Conservation (phyloP, 2,888 invertebrate genomes). For the Cistogaster globosa region DNA sequence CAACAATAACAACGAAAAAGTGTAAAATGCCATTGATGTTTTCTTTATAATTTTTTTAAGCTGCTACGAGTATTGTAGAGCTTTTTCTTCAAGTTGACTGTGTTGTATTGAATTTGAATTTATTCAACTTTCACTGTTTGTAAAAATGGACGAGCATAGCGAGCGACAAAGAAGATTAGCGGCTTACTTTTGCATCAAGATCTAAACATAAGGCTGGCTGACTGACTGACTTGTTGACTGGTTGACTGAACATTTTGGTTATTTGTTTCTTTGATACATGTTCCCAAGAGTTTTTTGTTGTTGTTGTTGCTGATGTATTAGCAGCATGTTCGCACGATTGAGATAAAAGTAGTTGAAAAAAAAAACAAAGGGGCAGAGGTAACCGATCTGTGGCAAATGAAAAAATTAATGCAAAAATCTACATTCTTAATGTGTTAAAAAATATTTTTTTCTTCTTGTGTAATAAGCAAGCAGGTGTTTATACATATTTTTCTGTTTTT, state of each 20-base stretch:
- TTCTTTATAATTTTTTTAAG: conserved; percentile 9
- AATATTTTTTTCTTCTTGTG: no score
- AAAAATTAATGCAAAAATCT: neutral
- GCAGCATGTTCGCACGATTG: conserved; percentile 17
- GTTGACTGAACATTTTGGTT: conserved; percentile 47
- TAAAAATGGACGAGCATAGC: conserved; percentile 29
- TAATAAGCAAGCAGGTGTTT: no score
- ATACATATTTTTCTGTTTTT: no score
- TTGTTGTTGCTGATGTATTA: conserved; percentile 32
- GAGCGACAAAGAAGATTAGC: conserved; percentile 65
- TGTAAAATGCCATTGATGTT: conserved; percentile 68
- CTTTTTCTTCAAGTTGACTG: conserved; percentile 36
- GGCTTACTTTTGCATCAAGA: conserved; percentile 63
- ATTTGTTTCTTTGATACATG: conserved; percentile 49
- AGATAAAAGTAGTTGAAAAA: neutral
- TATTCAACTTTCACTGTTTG: conserved; percentile 70
- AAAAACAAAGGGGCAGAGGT: conserved; percentile 6
- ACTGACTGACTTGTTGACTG: conserved; percentile 34
- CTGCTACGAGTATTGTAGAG: conserved; percentile 11
- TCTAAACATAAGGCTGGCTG: conserved; percentile 36
- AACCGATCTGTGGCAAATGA: conserved; percentile 1
- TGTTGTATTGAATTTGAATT: conserved; percentile 50
- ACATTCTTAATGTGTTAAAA: no score
- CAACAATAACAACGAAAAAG: conserved; percentile 17
- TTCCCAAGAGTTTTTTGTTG: conserved; percentile 48